Evolutionary conservation across 2,113 vertebrate species (phyloP).

Genomic region (Oreochromis aureus): DNA sequence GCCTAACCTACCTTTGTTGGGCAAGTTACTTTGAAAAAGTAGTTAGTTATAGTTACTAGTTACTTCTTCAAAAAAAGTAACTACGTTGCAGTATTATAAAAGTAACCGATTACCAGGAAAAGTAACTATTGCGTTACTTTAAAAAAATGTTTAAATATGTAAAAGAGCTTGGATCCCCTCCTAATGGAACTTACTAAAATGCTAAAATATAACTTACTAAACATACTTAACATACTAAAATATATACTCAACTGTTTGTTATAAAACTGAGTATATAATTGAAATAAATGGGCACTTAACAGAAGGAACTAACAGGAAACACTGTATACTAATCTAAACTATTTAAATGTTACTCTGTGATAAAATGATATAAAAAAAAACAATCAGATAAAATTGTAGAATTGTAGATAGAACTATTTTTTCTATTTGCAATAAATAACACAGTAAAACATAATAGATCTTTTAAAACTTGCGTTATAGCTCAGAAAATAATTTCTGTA

Average conservation of each 20-base stretch:
- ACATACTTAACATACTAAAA: neutral
- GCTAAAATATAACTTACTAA: neutral
- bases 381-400: neutral
- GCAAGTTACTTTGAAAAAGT: neutral
- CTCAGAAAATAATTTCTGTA: neutral
- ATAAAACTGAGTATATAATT: neutral
- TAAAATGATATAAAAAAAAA: neutral
- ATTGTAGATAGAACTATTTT: neutral
- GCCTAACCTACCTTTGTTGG: neutral
- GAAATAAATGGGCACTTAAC: neutral
- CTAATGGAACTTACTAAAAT: neutral
- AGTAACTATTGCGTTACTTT: neutral
- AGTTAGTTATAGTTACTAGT: neutral
- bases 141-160: neutral
- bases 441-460: neutral
- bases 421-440: neutral
- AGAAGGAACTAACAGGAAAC: neutral
- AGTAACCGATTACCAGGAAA: neutral
- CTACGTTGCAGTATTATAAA: neutral
- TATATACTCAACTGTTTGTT: neutral
- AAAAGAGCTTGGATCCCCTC: neutral
- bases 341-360: neutral
- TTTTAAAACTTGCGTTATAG: neutral
- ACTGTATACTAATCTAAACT: neutral
- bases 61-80: neutral